Evolutionary conservation across 2,113 vertebrate species (phyloP).

Genomic region (Marcusenius ussheri): DNA sequence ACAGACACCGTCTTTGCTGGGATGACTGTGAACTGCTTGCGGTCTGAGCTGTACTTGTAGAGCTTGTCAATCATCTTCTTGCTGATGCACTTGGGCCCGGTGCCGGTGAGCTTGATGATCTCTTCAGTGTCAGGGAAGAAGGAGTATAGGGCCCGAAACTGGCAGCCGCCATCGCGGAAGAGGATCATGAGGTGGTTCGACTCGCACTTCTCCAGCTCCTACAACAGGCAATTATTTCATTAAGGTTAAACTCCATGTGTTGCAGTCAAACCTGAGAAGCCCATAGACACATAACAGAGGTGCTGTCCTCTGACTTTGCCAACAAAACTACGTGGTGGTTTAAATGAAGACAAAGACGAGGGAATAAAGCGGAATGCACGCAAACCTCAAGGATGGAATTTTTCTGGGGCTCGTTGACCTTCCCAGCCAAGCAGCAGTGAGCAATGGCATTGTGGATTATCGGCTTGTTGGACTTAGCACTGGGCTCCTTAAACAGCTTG

Average conservation of each 20-base stretch:
- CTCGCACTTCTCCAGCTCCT: constrained; percentile 92
- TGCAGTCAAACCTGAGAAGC: neutral
- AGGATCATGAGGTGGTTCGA: constrained; percentile 93
- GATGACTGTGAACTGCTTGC: constrained; percentile 90
- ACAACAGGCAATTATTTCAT: neutral
- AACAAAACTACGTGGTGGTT: neutral
- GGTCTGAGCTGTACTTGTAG: constrained; percentile 94
- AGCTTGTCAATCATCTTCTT: constrained; percentile 94
- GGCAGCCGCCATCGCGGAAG: constrained; percentile 89
- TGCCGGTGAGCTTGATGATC: constrained; percentile 82
- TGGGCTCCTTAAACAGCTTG: constrained; percentile 90
- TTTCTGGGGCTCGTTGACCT: constrained; percentile 87
- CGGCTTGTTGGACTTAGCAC: constrained; percentile 90
- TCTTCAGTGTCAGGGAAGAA: constrained; percentile 83
- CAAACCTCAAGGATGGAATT: constrained; percentile 79
- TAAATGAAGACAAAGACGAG: neutral
- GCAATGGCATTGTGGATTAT: constrained; percentile 92
- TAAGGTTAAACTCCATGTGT: neutral
- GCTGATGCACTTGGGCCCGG: constrained; percentile 76
- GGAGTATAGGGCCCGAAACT: constrained; percentile 85
- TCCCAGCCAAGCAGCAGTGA: constrained; percentile 92
- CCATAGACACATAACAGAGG: neutral
- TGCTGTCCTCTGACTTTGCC: neutral
- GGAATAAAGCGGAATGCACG: neutral
- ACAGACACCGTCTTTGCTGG: constrained; percentile 90